Conservation (phyloP, 2,797 vertebrate species). For the Glyptemys insculpta region DNA sequence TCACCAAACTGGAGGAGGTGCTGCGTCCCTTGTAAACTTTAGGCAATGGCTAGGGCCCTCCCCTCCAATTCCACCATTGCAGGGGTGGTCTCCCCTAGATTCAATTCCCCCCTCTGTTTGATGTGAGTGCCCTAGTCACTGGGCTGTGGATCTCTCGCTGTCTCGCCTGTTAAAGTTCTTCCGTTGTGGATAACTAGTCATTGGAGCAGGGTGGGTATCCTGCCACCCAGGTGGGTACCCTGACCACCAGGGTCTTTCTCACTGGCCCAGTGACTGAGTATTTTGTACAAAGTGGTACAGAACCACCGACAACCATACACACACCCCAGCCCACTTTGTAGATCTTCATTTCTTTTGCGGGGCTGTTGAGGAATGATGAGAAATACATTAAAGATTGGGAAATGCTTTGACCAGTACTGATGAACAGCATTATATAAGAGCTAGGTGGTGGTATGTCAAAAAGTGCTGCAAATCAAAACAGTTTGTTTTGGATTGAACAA, state of each 20-base stretch:
- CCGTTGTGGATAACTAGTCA: background rate
- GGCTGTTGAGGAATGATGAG: background rate
- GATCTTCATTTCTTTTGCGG: background rate
- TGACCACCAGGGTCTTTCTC: background rate
- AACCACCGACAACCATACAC: background rate
- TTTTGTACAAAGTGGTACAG: background rate
- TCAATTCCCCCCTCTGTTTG: background rate
- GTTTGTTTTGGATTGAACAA: background rate
- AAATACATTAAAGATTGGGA: background rate
- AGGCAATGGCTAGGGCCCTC: no score
- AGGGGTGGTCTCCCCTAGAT: no score
- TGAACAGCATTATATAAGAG: background rate
- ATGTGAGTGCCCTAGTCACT: background rate
- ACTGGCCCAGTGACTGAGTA: background rate
- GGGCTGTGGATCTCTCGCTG: background rate
- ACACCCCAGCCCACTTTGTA: background rate
- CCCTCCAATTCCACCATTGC: no score
- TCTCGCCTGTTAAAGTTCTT: background rate
- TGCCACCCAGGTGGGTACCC: background rate
- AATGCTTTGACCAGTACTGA: no score
- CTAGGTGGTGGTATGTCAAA: background rate
- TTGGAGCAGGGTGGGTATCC: background rate
- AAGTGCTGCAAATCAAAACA: background rate
- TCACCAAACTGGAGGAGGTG: background rate
- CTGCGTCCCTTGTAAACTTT: background rate